Evolutionary conservation across 2,888 invertebrate species (phyloP), one percentile per base, ranked within the genome.

Genomic region (Andrena marginata): DNA sequence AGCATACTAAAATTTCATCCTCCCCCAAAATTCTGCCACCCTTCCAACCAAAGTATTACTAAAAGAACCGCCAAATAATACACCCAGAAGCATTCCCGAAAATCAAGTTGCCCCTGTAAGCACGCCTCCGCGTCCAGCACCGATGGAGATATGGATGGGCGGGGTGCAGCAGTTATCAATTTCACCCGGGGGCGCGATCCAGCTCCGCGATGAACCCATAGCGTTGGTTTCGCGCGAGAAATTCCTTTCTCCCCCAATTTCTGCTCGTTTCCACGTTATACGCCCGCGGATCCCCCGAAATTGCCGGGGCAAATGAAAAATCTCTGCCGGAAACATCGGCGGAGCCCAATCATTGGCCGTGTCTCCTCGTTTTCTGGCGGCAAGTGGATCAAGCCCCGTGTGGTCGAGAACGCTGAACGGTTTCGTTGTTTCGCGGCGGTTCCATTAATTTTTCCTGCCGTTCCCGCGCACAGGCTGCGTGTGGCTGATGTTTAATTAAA

Each of bases 301-400:
- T 80, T 78, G 79, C 10, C 16, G 51, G 10, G 56, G 31, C 64
- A 60, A 79, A 71, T 65, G 79, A 51, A 78, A 78, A 80, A 78
- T 80, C 71, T 54, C 65, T 31, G 69, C 16, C 42, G 29, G 33
- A 56, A 29, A 4, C 26, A 65, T 23, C 60, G 26, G 56, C 59
- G 33, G 60, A 49, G 33, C 29, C 42, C 78, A 59, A 71, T 54
- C 79, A 70, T 80, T 16, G 56, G n/a, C 6, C 65, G 78, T 71
- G 70, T 70, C 59, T 60, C 56, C 59, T 64, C 13, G 42, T 13
- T 42, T 42, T 42, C 31, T 33, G 42, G 31, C 65, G 51, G 65
- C 51, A 65, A 80, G 67, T 80, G 60, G 65, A 78, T 77, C 62
- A 77, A 42, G 20, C 49, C 31, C 31, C 8, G 60, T 35, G 29